Base-by-base conservation (phyloP, 2,888 invertebrate genomes). In the Choreutis nemorana region DNA sequence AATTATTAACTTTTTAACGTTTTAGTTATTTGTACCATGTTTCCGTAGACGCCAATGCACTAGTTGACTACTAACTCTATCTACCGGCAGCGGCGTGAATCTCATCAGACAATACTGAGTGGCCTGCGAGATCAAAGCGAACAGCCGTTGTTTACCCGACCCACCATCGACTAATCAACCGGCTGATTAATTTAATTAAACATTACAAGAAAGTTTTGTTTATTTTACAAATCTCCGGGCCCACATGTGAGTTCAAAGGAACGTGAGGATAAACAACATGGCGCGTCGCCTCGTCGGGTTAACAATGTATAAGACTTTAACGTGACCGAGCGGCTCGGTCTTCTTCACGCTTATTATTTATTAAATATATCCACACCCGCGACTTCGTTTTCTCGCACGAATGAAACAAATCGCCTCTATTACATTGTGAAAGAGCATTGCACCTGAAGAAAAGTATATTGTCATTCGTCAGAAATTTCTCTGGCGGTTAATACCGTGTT, bases 121-220 rank as follows among this genome's bases (percentile, higher is more conserved):
- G 50, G 54, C 54, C 54, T 51, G 45, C 50, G 58, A 75, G 68
- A 75, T 77, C 75, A 77, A 75, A 77, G 35, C 50, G 50, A 48
- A 52, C 33, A 28, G 35, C 44, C 50, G 54, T 59, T 77, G 77
- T 78, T 78, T 78, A 78, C 73, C 66, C 62, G 59, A 45, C 64
- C 60, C 58, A 62, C 70, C 75, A 73, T 73, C 75, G 75, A 65
- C 77, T 72, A 77, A 78, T 77, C 77, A 75, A 66, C 68, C 71
- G 60, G 64, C 75, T 77, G 77, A 78, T 77, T 78, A 78, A 78
- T 77, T 78, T 75, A 78, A 78, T 77, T 78, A 77, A 77, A 78
- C 77, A 77, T 77, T 72, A 77, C 77, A 64, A 77, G 77, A 78
- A 77, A 77, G 77, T 73, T 77, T 51, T 78, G 77, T 78, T 78